These are phyloP conservation scores for Drosophila sp. DNA, from an alignment of 1,140 invertebrate species.

Conservation along the genomic window DNA sequence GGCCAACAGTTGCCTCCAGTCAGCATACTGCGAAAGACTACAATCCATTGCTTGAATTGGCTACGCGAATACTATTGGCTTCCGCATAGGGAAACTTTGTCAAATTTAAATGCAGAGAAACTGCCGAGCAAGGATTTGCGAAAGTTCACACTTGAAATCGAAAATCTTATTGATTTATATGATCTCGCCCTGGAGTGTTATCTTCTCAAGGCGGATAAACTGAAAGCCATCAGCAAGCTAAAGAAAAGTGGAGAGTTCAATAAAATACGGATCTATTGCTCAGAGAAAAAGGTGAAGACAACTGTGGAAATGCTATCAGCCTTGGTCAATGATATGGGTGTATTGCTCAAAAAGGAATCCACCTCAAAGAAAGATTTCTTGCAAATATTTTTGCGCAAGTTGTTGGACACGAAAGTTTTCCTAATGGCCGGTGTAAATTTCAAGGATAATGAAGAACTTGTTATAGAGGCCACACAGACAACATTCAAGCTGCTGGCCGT, in stretches of 20 bases:
- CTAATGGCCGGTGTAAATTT: slow-evolving; percentile 41
- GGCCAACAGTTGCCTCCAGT: slow-evolving; percentile 70
- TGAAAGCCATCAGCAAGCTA: slow-evolving; percentile 57
- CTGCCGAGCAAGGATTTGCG: slow-evolving; percentile 59
- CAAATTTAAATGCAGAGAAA: slow-evolving; percentile 53
- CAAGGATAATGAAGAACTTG: slow-evolving; percentile 42
- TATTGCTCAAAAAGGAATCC: slow-evolving; percentile 44
- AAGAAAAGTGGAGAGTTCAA: slow-evolving; percentile 61
- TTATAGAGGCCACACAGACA: slow-evolving; percentile 53
- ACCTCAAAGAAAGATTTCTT: slow-evolving; percentile 54
- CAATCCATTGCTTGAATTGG: slow-evolving; percentile 70
- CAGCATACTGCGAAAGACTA: slow-evolving; percentile 55
- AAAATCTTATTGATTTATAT: slow-evolving; percentile 49
- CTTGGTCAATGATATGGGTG: slow-evolving; percentile 39
- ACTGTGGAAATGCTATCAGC: slow-evolving; percentile 38
- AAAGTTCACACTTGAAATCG: slow-evolving; percentile 58
- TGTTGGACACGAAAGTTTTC: slow-evolving; percentile 71
- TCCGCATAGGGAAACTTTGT: slow-evolving; percentile 51
- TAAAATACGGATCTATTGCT: slow-evolving; percentile 48
- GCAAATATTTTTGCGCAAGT: slow-evolving; percentile 48
- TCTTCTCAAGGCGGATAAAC: slow-evolving; percentile 56
- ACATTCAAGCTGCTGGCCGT: slow-evolving; percentile 68
- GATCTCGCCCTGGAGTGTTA: slow-evolving; percentile 68
- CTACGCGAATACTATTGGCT: slow-evolving; percentile 72
- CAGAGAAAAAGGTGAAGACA: slow-evolving; percentile 41